Conservation (phyloP, 2,888 invertebrate species). For the Caenorhabditis panamensis region DNA sequence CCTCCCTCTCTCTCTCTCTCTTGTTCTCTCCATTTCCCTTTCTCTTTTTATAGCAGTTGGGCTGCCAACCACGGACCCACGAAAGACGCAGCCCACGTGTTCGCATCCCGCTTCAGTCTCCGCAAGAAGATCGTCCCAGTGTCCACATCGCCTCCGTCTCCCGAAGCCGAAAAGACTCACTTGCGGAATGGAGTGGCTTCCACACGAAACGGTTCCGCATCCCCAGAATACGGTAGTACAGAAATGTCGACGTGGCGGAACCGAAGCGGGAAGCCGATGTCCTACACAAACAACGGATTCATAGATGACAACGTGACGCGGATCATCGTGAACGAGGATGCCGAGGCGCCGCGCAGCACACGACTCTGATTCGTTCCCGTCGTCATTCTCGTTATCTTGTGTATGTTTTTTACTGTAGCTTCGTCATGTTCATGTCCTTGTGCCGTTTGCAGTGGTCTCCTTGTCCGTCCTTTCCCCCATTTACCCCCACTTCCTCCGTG, state of each 20-base stretch:
- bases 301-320: conserved; percentile 36
- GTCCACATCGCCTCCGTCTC: neutral
- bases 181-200: conserved; percentile 1
- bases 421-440: neutral
- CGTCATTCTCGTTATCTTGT: conserved; percentile 13
- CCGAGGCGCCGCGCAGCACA: conserved; percentile 12
- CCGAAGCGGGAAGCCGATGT: neutral
- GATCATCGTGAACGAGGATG: conserved; percentile 54
- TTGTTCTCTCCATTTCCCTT: conserved; percentile 2
- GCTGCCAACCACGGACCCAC: conserved; percentile 57
- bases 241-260: conserved; percentile 59
- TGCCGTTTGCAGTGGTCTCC: conserved; percentile 1
- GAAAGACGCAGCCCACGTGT: conserved; percentile 45
- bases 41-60: conserved; percentile 42
- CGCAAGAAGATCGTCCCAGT: conserved; percentile 46
- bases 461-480: neutral
- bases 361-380: neutral
- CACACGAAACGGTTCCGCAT: neutral
- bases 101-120: conserved; percentile 50
- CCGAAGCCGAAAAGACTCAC: conserved; percentile 5
- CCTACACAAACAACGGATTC: conserved; percentile 46
- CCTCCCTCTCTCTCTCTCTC: conserved; percentile 24
- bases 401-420: conserved; percentile 42
- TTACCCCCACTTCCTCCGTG: neutral
- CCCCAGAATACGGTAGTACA: conserved; percentile 63